Conservation (phyloP, 1,140 invertebrate genomes). For the Zaprionus capensis region DNA sequence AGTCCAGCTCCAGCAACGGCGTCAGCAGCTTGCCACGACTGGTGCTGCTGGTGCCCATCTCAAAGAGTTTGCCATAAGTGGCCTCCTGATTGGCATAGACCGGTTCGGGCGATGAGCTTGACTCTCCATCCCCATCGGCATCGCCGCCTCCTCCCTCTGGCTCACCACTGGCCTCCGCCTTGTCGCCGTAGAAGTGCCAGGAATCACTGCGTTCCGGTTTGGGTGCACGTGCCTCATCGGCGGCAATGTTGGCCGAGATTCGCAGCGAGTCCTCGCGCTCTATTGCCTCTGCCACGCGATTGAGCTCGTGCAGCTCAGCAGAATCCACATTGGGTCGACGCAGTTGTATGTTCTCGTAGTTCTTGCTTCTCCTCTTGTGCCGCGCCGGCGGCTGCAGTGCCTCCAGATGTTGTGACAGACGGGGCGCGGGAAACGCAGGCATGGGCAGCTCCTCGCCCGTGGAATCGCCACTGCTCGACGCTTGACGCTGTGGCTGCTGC, state of each 20-base stretch:
- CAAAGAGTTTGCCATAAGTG: slow-evolving; percentile 79
- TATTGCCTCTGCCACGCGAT: slow-evolving; percentile 42
- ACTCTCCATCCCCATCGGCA: slow-evolving; percentile 9
- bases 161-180: slow-evolving; percentile 19
- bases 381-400: slow-evolving; percentile 55
- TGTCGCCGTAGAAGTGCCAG: slow-evolving; percentile 71
- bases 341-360: slow-evolving; percentile 76
- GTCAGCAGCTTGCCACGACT: slow-evolving; percentile 55
- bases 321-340: slow-evolving; percentile 70
- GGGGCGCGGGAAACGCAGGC: slow-evolving; percentile 73
- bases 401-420: slow-evolving; percentile 60
- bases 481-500: slow-evolving; percentile 32
- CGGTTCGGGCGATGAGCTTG: slow-evolving; percentile 63
- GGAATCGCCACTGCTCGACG: slow-evolving; percentile 34
- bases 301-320: slow-evolving; percentile 62
- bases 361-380: slow-evolving; percentile 66
- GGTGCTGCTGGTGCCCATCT: slow-evolving; percentile 65
- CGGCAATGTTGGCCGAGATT: slow-evolving; percentile 52
- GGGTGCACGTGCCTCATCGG: slow-evolving; percentile 58
- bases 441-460: slow-evolving; percentile 64
- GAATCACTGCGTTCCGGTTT: slow-evolving; percentile 80
- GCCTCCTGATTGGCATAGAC: slow-evolving; percentile 81
- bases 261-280: slow-evolving; percentile 69
- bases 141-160: neutral
- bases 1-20: slow-evolving; percentile 52